These are phyloP conservation scores for Polietes domitor DNA, from an alignment of 2,888 invertebrate genomes.

Conservation along the genomic window DNA sequence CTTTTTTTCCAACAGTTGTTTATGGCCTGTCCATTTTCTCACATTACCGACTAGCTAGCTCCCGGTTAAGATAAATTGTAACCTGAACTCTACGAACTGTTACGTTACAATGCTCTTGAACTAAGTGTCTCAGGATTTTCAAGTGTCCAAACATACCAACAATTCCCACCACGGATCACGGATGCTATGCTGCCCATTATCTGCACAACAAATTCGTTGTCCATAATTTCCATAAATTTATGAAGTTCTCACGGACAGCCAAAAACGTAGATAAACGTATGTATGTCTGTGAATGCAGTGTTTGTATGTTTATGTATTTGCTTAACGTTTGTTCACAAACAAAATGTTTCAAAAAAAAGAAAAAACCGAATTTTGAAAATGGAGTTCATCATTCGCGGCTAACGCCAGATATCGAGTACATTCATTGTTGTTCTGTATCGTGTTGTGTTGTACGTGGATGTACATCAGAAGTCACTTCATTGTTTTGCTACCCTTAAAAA, in stretches of 20 bases:
- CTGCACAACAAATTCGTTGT: not conserved
- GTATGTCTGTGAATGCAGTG: too few relatives aligned
- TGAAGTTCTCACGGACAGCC: constrained; percentile 18
- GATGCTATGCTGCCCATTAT: not conserved
- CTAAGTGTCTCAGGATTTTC: constrained; percentile 1
- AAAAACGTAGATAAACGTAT: too few relatives aligned
- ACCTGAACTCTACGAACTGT: not conserved
- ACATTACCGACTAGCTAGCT: not conserved
- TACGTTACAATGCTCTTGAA: constrained; percentile 13
- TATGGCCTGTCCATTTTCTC: not conserved
- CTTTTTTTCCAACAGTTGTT: too few relatives aligned
- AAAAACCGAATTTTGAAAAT: constrained; percentile 8
- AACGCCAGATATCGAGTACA: constrained; percentile 1
- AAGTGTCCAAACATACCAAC: constrained; percentile 19
- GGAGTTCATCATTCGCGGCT: constrained; percentile 31
- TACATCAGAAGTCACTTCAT: constrained; percentile 29
- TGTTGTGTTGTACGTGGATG: not conserved
- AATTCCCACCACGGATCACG: not conserved
- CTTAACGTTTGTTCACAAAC: constrained; percentile 4
- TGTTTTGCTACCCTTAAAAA: constrained; percentile 27
- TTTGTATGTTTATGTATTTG: not conserved
- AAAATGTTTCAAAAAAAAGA: not conserved
- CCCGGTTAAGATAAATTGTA: not conserved
- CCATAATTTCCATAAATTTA: constrained; percentile 22
- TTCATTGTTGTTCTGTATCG: not conserved